Conservation (phyloP, 2,797 vertebrate species). For the Tarsius wallacei region DNA sequence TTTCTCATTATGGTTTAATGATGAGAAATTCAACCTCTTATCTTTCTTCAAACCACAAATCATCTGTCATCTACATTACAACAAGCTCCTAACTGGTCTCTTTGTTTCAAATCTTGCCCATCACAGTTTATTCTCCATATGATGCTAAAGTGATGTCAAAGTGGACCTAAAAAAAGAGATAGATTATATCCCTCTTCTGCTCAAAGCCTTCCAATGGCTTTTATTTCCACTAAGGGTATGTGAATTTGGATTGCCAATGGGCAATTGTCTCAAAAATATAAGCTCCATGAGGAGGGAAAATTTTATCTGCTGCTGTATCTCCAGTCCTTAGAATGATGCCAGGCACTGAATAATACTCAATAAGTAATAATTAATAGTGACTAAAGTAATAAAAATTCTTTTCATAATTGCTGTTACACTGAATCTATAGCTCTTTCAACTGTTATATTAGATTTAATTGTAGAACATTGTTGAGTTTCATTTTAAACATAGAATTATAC, state of each 20-base stretch:
- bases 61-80: neutral
- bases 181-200: neutral
- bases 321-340: neutral
- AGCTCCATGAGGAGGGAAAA: neutral
- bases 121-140: neutral
- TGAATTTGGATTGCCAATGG: neutral
- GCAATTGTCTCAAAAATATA: neutral
- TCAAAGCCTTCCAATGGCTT: neutral
- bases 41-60: neutral
- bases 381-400: constrained; percentile 38
- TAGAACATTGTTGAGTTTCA: constrained; percentile 35
- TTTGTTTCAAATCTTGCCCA: neutral
- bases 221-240: neutral
- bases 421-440: constrained; percentile 26
- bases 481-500: constrained; percentile 34
- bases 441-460: constrained; percentile 14
- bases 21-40: neutral
- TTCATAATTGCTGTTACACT: constrained; percentile 38
- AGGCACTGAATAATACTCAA: constrained; percentile 44
- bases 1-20: neutral
- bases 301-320: neutral
- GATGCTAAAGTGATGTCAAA: neutral
- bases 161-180: neutral
- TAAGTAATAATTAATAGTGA: constrained; percentile 42
- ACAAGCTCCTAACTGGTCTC: neutral